Evolutionary conservation across 2,797 vertebrate species (phyloP).

Genomic region (Avahi laniger): DNA sequence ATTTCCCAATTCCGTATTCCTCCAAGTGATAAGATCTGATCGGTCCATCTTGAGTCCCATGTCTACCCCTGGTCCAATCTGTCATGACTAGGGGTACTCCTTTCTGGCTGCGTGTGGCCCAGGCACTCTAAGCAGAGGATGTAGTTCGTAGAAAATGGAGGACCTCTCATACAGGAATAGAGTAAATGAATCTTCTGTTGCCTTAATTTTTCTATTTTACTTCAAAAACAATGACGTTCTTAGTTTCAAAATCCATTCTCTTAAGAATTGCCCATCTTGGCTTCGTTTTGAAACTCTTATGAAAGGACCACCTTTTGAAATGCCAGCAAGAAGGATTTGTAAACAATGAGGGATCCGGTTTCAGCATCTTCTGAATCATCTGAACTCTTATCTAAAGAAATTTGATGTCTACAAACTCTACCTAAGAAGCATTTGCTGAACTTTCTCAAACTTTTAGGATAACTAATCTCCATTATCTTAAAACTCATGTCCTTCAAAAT

Average conservation of each 20-base stretch:
- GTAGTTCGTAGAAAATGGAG: neutral
- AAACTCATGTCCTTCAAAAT: neutral
- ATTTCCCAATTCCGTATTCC: neutral
- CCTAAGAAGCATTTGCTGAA: slow-evolving; percentile 27
- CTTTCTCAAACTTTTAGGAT: neutral
- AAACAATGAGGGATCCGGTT: neutral
- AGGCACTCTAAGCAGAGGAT: neutral
- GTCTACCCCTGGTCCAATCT: neutral
- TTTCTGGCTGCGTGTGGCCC: neutral
- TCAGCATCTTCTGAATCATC: slow-evolving; percentile 1
- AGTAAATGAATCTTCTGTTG: neutral
- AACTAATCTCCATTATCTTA: slow-evolving; percentile 11
- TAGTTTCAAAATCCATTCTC: neutral
- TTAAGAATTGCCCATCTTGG: neutral
- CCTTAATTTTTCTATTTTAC: neutral
- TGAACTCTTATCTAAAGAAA: slow-evolving; percentile 8
- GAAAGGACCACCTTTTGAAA: neutral
- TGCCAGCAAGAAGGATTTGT: neutral
- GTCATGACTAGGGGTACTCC: neutral
- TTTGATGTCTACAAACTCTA: slow-evolving; percentile 5
- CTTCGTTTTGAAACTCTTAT: slow-evolving; percentile 3
- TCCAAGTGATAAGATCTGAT: neutral
- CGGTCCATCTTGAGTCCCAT: neutral
- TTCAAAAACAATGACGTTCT: neutral
- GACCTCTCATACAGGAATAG: neutral